A percentile compares a stretch with the other conserved stretches of the same genome.
These are phyloP conservation scores for Brachypterus glaber DNA, from an alignment of 2,888 invertebrate species.

Conservation along the genomic window DNA sequence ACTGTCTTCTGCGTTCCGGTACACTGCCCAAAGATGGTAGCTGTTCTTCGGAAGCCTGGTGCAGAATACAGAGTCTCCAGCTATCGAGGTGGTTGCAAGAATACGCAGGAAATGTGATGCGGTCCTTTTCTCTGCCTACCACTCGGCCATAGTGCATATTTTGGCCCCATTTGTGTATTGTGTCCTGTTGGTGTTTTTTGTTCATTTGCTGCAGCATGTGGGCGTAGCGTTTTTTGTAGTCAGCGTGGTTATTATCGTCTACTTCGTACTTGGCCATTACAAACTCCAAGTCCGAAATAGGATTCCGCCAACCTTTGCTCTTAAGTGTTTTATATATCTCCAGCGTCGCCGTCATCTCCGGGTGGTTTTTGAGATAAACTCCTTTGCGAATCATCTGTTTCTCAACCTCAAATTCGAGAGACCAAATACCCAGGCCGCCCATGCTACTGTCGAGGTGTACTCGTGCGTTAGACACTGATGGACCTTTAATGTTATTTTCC, in stretches of 20 bases:
- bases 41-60: too few species aligned
- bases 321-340: neutral
- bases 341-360: neutral
- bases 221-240: neutral
- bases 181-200: neutral
- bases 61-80: neutral
- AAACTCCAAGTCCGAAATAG: neutral
- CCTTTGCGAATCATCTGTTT: neutral
- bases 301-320: neutral
- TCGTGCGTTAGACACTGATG: neutral
- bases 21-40: too few species aligned
- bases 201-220: neutral
- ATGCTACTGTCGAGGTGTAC: neutral
- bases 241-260: too few species aligned
- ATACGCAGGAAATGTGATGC: neutral
- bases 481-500: neutral
- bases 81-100: neutral
- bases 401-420: neutral
- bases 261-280: neutral
- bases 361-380: neutral
- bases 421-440: neutral
- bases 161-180: neutral
- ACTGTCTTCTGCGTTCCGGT: neutral
- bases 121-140: neutral
- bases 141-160: neutral